Evolutionary conservation across 2,888 invertebrate genomes (phyloP).

Genomic region (Meandrusa payeni): DNA sequence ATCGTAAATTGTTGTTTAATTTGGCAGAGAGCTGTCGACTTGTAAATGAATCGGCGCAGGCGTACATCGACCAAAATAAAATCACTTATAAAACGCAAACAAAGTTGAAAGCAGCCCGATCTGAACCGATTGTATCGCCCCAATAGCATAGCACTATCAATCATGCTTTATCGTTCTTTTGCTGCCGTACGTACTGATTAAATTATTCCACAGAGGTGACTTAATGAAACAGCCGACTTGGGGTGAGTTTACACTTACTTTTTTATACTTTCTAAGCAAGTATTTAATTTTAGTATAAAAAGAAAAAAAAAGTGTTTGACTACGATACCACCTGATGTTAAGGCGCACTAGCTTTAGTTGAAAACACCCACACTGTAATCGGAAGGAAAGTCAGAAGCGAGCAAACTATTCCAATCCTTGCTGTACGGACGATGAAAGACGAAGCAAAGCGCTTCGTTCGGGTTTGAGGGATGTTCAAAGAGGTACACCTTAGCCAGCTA

Average conservation of each 20-base stretch:
- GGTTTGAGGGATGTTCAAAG: too few species aligned
- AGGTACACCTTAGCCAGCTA: too few species aligned
- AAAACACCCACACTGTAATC: too few species aligned
- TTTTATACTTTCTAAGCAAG: neutral
- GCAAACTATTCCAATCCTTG: too few species aligned
- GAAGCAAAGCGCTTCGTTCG: too few species aligned
- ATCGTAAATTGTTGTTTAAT: too few species aligned
- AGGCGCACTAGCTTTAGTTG: too few species aligned
- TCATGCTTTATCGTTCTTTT: slow-evolving; percentile 75
- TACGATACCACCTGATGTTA: too few species aligned
- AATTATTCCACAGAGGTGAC: slow-evolving; percentile 70
- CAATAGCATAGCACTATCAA: slow-evolving; percentile 57
- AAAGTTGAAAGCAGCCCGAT: slow-evolving; percentile 28
- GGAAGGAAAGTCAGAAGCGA: too few species aligned
- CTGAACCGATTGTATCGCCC: slow-evolving; percentile 36
- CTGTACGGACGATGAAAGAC: too few species aligned
- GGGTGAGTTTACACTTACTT: slow-evolving; percentile 37
- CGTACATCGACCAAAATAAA: slow-evolving; percentile 15
- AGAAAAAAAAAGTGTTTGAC: too few species aligned
- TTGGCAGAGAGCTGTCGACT: neutral
- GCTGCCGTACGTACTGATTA: slow-evolving; percentile 72
- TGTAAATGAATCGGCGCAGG: slow-evolving; percentile 7
- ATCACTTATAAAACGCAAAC: slow-evolving; percentile 23
- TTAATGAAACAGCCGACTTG: slow-evolving; percentile 65
- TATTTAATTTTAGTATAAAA: too few species aligned